Evolutionary conservation across 2,888 invertebrate genomes (phyloP).

Genomic region (Dicycla oo): DNA sequence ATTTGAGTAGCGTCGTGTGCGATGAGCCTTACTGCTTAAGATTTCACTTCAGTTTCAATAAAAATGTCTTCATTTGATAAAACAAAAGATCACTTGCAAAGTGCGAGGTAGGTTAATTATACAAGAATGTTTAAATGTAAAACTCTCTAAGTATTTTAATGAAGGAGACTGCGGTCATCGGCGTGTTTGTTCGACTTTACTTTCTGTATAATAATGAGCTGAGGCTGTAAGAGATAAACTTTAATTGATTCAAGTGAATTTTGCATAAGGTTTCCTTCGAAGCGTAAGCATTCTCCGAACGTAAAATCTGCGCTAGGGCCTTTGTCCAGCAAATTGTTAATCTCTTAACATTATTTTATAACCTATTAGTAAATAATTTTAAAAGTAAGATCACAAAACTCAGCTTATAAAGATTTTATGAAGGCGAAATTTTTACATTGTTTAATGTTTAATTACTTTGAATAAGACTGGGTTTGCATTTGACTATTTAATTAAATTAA

Average conservation of each 20-base stretch:
- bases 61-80: not conserved
- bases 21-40: too few relatives aligned
- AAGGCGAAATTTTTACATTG: not conserved
- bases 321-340: not conserved
- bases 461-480: not conserved
- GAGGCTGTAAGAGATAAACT: not conserved
- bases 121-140: conserved; percentile 18
- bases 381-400: not conserved
- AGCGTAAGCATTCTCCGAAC: not conserved
- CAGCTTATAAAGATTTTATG: too few relatives aligned
- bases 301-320: not conserved
- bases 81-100: conserved; percentile 12
- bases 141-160: conserved; percentile 40
- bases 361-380: not conserved
- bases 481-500: not conserved
- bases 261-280: not conserved
- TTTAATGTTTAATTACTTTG: not conserved
- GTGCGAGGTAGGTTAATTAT: conserved; percentile 18
- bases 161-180: conserved; percentile 21
- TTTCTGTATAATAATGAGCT: conserved; percentile 35
- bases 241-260: conserved; percentile 20
- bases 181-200: conserved; percentile 19
- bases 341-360: not conserved
- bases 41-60: not conserved
- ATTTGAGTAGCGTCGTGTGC: too few relatives aligned